phyloP scores from a whole-genome alignment of 2,113 vertebrate species.

The Gallinago paraguaiae region DNA sequence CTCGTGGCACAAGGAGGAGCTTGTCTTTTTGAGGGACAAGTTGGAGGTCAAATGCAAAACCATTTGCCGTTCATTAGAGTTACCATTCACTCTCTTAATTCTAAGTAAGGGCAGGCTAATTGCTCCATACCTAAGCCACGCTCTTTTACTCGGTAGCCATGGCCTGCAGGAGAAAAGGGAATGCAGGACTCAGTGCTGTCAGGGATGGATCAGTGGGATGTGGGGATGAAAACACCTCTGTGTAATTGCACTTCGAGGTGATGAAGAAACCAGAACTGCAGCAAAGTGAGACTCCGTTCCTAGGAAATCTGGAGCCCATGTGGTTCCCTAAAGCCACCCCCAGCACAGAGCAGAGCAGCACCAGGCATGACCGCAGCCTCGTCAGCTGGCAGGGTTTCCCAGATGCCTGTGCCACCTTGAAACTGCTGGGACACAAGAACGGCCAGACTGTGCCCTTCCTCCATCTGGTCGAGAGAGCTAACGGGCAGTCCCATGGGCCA shows the following conservation, averaged over 20 bases:
- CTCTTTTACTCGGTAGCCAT: background rate
- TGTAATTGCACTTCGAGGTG: background rate
- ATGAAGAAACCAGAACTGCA: background rate
- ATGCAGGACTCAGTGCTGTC: background rate
- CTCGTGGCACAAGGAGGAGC: background rate
- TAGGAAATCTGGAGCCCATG: background rate
- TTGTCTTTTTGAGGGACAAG: background rate
- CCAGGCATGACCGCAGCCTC: background rate
- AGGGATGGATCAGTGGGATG: fast-evolving
- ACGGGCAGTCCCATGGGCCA: background rate
- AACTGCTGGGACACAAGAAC: background rate
- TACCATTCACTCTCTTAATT: background rate
- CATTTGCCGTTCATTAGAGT: background rate
- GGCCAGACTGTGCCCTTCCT: background rate
- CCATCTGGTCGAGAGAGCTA: background rate
- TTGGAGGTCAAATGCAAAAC: background rate
- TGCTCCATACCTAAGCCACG: background rate
- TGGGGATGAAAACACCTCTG: background rate
- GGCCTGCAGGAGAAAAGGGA: background rate
- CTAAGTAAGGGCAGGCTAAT: background rate
- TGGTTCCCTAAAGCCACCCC: background rate
- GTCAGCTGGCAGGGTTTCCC: background rate
- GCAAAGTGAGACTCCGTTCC: background rate
- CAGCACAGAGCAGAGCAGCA: background rate
- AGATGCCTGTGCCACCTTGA: background rate